phyloP scores from a whole-genome alignment of 2,888 invertebrate genomes.

The Drosophila aldrichi region DNA sequence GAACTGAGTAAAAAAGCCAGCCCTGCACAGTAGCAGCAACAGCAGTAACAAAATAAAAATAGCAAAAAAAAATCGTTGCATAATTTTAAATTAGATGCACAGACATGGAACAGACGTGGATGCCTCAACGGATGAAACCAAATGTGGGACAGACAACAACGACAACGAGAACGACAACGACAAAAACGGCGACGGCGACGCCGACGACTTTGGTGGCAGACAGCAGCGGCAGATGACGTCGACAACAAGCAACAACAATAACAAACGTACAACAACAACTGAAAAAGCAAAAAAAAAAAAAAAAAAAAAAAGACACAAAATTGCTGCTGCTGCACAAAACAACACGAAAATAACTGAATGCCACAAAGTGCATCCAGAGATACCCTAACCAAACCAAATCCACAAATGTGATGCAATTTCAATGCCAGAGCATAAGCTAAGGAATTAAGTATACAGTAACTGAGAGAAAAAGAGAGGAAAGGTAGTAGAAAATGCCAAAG shows the following conservation, averaged over 20 bases:
- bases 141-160: constrained; percentile 35
- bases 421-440: neutral
- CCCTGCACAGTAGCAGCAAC: constrained; percentile 32
- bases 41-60: constrained; percentile 45
- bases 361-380: constrained; percentile 15
- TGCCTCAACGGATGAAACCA: constrained; percentile 37
- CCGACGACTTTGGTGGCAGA: constrained; percentile 43
- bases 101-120: constrained; percentile 72
- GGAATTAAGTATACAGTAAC: neutral
- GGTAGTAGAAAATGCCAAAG: neutral
- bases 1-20: constrained; percentile 48
- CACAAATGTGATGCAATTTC: neutral
- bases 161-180: constrained; percentile 19
- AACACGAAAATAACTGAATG: constrained; percentile 43
- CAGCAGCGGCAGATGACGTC: constrained; percentile 57
- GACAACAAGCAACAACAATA: constrained; percentile 44
- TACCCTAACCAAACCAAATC: neutral
- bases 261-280: constrained; percentile 10
- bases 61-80: constrained; percentile 72
- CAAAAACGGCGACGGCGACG: constrained; percentile 1
- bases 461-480: neutral
- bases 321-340: constrained; percentile 41
- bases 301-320: constrained; percentile 28
- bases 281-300: neutral
- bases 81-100: constrained; percentile 80